Base-by-base conservation (phyloP, 2,113 vertebrate species). In the Corythornis cristatus region DNA sequence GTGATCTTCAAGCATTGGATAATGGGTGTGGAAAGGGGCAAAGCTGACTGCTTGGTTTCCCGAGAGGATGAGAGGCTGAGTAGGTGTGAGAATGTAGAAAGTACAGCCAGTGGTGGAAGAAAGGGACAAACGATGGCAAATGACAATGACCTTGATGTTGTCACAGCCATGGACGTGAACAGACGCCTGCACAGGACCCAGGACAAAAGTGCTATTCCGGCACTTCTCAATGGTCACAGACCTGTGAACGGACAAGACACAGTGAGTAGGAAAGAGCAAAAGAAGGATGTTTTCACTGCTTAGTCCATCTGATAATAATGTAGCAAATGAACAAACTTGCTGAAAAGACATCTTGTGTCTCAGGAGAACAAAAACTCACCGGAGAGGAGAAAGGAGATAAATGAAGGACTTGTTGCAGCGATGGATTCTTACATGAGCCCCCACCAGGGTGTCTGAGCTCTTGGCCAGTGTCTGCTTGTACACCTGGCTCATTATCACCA, bases 171-270 rank as follows among this genome's bases (percentile, higher is more conserved):
- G 98, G 57, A 99, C 90, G 12, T 99, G 99, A 46, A 99, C 97
- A 3, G 97, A 97, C 0, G 95, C 98, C 97, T 98, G 98, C 20
- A 99, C 98, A 0, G 99, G 99, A 74, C 99, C 99, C 28, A 99
- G 96, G 23, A 99, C 97, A 83, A 99, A 98, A 0, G 98, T 99
- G 96, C 98, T 98, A 58, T 98, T 98, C 11, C 98, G 95, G 83
- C 99, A 99, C 95, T 99, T 99, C 95, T 99, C 99, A 53, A 99
- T 94, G 50, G 98, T 99, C 89, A 99, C 98, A 0, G 98, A 99
- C 11, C 99, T 99, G 96, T 23, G 65, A 76, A 15, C 67, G 54
- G 83, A 53, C 53, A 56, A 81, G 57, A 64, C 9, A 16, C 6
- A 4, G 29, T 68, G 12, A 64, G 60, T 16, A 53, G 35, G 12